Conservation (phyloP, 2,113 vertebrate species). For the Petaurus breviceps region DNA sequence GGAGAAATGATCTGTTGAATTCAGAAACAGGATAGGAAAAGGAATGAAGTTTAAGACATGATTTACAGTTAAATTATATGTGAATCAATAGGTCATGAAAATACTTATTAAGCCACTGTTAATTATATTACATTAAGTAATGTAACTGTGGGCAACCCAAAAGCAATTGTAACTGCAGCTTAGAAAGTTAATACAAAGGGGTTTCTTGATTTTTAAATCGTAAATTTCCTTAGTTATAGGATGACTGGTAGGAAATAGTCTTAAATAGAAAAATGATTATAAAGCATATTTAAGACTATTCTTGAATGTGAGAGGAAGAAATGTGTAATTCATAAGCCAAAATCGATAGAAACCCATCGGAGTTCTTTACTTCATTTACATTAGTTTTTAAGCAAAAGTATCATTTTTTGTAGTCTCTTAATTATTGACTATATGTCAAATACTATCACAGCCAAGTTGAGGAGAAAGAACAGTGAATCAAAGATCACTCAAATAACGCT, state of each 20-base stretch:
- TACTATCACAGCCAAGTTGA: no score
- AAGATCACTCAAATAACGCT: not conserved
- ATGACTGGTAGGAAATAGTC: accelerated
- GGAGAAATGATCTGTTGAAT: accelerated
- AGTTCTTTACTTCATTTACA: not conserved
- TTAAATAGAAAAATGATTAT: not conserved
- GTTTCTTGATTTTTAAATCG: not conserved
- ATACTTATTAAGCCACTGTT: not conserved
- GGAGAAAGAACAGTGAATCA: not conserved
- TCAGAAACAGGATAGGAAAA: accelerated
- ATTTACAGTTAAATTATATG: not conserved
- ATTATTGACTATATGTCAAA: not conserved
- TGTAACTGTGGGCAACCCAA: no score
- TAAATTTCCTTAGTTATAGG: not conserved
- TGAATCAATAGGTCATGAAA: not conserved
- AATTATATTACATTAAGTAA: not conserved
- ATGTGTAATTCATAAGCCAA: not conserved
- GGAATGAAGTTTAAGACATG: no score
- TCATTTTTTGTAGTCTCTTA: not conserved
- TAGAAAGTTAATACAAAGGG: not conserved
- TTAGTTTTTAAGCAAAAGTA: not conserved
- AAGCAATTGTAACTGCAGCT: no score
- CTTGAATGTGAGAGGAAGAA: not conserved
- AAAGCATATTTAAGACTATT: not conserved
- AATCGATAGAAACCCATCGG: no score